A percentile compares a stretch with the other conserved stretches of the same genome.
phyloP scores from a whole-genome alignment of 1,140 invertebrate species.

The Bombus turneri region DNA sequence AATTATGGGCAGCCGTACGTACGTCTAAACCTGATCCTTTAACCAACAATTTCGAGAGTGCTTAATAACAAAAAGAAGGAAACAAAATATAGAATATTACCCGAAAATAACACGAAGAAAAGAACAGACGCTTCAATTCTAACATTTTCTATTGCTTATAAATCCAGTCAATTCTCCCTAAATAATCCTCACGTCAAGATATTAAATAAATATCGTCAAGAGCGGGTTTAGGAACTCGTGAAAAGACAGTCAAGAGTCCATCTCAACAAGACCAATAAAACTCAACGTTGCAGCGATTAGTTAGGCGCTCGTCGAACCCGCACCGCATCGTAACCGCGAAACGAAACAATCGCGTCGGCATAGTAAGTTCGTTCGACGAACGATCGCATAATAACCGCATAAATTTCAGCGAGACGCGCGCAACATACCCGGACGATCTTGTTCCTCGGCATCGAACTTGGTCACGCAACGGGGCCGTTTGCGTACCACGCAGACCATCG shows the following conservation, averaged over 20 bases:
- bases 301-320: background rate
- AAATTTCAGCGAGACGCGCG: slow-evolving; percentile 13
- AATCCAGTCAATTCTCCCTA: no score
- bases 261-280: background rate
- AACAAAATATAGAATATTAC: no score
- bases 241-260: background rate
- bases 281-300: background rate
- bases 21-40: no score
- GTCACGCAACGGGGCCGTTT: slow-evolving; percentile 27
- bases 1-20: no score
- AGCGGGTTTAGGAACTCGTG: background rate
- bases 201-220: background rate
- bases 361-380: background rate
- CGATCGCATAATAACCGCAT: slow-evolving; percentile 34
- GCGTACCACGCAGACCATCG: background rate
- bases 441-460: background rate
- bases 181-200: background rate
- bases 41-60: no score
- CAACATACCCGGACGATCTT: slow-evolving; percentile 5
- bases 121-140: no score
- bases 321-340: background rate
- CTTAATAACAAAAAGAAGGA: no score
- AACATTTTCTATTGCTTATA: no score
- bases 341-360: slow-evolving; percentile 12
- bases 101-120: no score